Base-by-base conservation (phyloP, 1,140 invertebrate species). In the Pogonomyrmex barbatus region DNA sequence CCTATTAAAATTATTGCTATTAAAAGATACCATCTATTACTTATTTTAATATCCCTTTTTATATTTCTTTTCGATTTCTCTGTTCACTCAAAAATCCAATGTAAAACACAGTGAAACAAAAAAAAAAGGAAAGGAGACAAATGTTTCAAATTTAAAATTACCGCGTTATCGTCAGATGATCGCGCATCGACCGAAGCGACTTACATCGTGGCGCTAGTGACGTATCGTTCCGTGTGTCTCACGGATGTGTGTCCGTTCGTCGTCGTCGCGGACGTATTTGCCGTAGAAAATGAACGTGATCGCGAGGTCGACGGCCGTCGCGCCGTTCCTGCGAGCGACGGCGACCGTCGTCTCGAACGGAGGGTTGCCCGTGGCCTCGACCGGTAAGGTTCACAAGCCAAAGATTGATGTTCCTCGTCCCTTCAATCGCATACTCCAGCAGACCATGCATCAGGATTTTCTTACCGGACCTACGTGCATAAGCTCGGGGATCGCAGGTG, bases 241-340 rank as follows among this genome's bases (percentile, higher is more conserved):
- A 24, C 24, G 24, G 24, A 24, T 24, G 24, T 24, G 24, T 24
- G n/a, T 24, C 24, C 24, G 24, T 24, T 24, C 24, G 24, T 87
- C 6, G 24, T 50, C 58, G 8, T 67, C 65, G 33, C 33, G 45
- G 12, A 47, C 60, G 56, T n/a, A 5, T 42, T 75, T 85, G 39
- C 87, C 73, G 39, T 76, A 85, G 94, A 93, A 42, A 92, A 97
- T 97, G 96, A 97, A 96, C 94, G 96, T 96, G 50, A 96, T 97
- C 68, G 94, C 96, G 68, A 96, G 96, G 90, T 96, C 96, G 87
- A 94, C 96, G 62, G 95, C 95, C 82, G 93, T 97, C 75, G 94
- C 96, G 56, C 96, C 96, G 68, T 96, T 96, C 89, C 94, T 96
- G 73, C 96, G 96, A 82, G 96, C 96, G 33, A 94, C 96, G 10